Base-by-base conservation (phyloP, 2,888 invertebrate species). In the Globia sparganii region DNA sequence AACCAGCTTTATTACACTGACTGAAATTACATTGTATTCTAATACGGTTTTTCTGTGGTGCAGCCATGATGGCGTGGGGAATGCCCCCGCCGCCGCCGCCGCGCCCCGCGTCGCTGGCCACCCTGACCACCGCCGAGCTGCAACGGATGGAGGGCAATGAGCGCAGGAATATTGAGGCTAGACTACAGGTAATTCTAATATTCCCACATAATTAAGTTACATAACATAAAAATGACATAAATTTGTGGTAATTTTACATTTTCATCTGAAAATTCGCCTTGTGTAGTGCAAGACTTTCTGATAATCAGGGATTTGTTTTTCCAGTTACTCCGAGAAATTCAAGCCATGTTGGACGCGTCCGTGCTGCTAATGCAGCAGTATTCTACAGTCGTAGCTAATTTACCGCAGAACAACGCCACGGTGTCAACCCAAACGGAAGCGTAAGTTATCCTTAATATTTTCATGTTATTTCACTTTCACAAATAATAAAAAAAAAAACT, bases 301-400 rank as follows among this genome's bases (percentile, higher is more conserved):
- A 56, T 43, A 18, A 49, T 59, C 0, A 6, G 0, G 37, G n/a
- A n/a, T 31, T 8, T 25, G 18, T 31, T 53, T 34, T 49, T 28
- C 11, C 9, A 98, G 97, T 97, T 98, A 90, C 96, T 99, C 71
- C 97, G 98, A 79, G 98, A 99, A 95, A 98, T 99, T 86, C 98
- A 99, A 96, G 97, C 98, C 3, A 97, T 99, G 94, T 94, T 99
- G 87, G 99, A 99, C 94, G 99, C 99, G 62, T 99, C 99, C 5
- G 98, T 98, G 80, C 97, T 99, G 69, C 98, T 99, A 96, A 99
- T 99, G 98, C 98, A 99, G 91, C 99, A 99, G 93, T 99, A 99
- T 94, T 98, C 98, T 79, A 97, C 97, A 69, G 97, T 98, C 37
- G 97, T 98, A 69, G 95, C 97, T 68, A 97, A 94, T 92, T 94